phyloP scores from a whole-genome alignment of 2,113 vertebrate genomes.

The Mola mola region DNA sequence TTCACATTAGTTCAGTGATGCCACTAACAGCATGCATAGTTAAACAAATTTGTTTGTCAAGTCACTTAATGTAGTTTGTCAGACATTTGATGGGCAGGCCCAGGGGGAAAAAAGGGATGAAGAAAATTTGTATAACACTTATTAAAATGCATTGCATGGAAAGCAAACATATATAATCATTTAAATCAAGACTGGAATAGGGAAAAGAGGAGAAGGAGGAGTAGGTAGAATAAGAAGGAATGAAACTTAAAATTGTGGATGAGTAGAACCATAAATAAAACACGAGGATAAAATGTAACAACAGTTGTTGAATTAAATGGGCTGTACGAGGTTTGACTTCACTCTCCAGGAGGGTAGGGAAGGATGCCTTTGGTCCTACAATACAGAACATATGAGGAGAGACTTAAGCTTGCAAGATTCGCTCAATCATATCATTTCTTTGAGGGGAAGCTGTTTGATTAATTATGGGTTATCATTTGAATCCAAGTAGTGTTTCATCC shows the following conservation, averaged over 20 bases:
- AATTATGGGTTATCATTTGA: slow-evolving; percentile 48
- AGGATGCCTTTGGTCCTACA: not conserved
- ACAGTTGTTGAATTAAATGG: not conserved
- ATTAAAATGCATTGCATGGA: not conserved
- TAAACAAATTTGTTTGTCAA: slow-evolving; percentile 4
- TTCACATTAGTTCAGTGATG: slow-evolving; percentile 14
- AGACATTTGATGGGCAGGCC: no score
- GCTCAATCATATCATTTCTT: slow-evolving; percentile 30
- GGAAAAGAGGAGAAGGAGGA: no score
- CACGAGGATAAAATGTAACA: not conserved
- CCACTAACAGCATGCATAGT: slow-evolving; percentile 11
- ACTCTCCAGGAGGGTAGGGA: slow-evolving; percentile 24
- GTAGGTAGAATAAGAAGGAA: not conserved
- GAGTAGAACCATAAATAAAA: not conserved
- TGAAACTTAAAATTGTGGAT: not conserved
- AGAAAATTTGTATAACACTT: no score
- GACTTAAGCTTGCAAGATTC: slow-evolving; percentile 29
- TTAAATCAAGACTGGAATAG: not conserved
- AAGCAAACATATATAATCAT: no score
- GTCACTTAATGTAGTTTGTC: not conserved
- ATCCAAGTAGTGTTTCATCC: slow-evolving; percentile 50
- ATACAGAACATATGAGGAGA: slow-evolving; percentile 9
- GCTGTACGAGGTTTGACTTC: slow-evolving; percentile 29
- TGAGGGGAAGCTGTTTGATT: slow-evolving; percentile 52
- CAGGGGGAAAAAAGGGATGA: not conserved